Percentiles rank a stretch among this genome's conserved stretches.
Evolutionary conservation across 1,140 invertebrate genomes (phyloP).

Genomic region (Lucilia cuprina): DNA sequence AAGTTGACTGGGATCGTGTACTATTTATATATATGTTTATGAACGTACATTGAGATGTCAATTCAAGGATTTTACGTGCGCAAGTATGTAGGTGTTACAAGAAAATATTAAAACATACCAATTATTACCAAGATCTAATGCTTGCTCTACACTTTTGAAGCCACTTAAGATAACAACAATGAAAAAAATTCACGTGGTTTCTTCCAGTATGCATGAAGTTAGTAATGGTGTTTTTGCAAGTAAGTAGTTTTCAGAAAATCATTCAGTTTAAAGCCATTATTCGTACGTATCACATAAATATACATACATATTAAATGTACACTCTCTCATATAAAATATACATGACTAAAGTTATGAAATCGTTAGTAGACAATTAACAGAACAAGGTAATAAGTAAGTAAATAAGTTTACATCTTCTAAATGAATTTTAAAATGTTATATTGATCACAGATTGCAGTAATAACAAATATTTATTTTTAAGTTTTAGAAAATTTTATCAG

Average conservation of each 20-base stretch:
- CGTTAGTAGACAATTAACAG: neutral
- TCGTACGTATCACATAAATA: neutral
- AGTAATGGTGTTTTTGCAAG: neutral
- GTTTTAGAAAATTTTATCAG: too few species aligned
- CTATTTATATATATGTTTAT: too few species aligned
- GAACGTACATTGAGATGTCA: too few species aligned
- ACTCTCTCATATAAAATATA: neutral
- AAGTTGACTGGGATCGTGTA: too few species aligned
- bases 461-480: too few species aligned
- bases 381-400: neutral
- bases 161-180: neutral
- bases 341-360: neutral
- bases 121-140: neutral
- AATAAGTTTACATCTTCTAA: too few species aligned
- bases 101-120: neutral
- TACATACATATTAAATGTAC: neutral
- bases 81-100: neutral
- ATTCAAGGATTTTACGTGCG: too few species aligned
- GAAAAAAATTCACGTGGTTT: neutral
- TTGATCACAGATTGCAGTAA: too few species aligned
- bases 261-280: neutral
- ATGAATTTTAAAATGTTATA: too few species aligned
- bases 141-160: neutral
- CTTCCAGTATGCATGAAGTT: neutral
- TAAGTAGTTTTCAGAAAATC: neutral